phyloP scores from a whole-genome alignment of 2,888 invertebrate species.

The Laothoe populi region DNA sequence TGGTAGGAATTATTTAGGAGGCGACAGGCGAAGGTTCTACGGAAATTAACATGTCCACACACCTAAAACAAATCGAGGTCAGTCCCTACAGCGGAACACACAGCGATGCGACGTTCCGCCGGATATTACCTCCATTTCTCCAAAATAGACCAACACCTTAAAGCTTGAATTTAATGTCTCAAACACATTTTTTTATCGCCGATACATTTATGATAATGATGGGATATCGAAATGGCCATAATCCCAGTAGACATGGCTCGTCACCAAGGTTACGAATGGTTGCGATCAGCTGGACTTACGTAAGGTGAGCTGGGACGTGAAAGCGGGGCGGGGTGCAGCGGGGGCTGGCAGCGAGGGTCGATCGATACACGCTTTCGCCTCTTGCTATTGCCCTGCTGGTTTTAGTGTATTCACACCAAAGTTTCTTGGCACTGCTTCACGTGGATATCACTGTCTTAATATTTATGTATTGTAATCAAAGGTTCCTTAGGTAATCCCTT shows the following conservation, averaged over 20 bases:
- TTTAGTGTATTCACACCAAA: constrained; percentile 60
- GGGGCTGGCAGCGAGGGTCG: constrained; percentile 71
- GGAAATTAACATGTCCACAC: constrained; percentile 63
- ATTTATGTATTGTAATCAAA: not conserved
- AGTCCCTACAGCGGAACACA: constrained; percentile 30
- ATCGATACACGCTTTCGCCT: constrained; percentile 78
- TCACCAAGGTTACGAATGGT: constrained; percentile 82
- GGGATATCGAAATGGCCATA: constrained; percentile 32
- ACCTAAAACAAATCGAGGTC: constrained; percentile 42
- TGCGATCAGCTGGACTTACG: constrained; percentile 83
- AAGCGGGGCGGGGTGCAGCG: constrained; percentile 46
- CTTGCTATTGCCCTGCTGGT: constrained; percentile 67
- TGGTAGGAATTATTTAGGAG: not conserved
- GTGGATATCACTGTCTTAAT: not conserved
- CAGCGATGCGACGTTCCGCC: not conserved
- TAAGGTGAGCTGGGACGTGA: constrained; percentile 68
- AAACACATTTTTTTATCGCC: constrained; percentile 6
- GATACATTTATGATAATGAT: constrained; percentile 5
- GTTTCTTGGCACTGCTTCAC: constrained; percentile 13
- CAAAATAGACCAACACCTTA: not conserved
- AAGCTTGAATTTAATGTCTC: not conserved
- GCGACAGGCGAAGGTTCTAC: constrained; percentile 30
- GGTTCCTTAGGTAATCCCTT: no score
- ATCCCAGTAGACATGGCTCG: constrained; percentile 68
- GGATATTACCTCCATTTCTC: constrained; percentile 13